These are phyloP conservation scores for Triplophysa tibetana DNA, from an alignment of 2,113 vertebrate species.

Conservation along the genomic window DNA sequence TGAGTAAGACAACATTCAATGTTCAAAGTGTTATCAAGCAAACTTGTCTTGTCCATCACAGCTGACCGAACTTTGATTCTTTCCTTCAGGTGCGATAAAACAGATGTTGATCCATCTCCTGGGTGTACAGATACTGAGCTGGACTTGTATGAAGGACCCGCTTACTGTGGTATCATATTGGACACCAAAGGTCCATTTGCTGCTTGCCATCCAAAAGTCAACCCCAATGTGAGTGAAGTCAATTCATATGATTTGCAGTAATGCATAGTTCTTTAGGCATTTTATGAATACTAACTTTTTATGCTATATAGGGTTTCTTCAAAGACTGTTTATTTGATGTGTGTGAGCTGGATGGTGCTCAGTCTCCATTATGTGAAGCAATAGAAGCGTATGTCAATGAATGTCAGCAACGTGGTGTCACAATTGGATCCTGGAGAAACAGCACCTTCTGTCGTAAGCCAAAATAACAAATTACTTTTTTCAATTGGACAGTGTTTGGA, in stretches of 20 bases:
- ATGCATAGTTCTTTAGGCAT: neutral
- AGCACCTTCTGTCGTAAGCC: slow-evolving; percentile 73
- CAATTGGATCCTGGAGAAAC: slow-evolving; percentile 73
- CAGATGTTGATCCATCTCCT: slow-evolving; percentile 63
- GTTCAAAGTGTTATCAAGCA: neutral
- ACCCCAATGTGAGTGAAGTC: slow-evolving; percentile 67
- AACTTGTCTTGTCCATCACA: neutral
- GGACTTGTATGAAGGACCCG: slow-evolving; percentile 69
- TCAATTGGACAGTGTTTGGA: too few species aligned
- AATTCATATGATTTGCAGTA: neutral
- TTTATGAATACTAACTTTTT: neutral
- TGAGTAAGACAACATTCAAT: slow-evolving; percentile 60
- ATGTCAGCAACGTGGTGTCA: slow-evolving; percentile 77
- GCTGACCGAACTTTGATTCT: neutral
- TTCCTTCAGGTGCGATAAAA: slow-evolving; percentile 68
- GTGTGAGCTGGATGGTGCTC: slow-evolving; percentile 72
- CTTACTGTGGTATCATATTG: slow-evolving; percentile 70
- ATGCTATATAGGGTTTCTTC: slow-evolving; percentile 68
- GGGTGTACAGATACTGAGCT: slow-evolving; percentile 65
- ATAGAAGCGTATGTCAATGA: slow-evolving; percentile 75
- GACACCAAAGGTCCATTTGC: slow-evolving; percentile 66
- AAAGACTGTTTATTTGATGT: slow-evolving; percentile 74
- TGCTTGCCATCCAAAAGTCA: slow-evolving; percentile 61
- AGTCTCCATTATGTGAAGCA: slow-evolving; percentile 70
- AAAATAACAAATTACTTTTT: neutral